phyloP scores from a whole-genome alignment of 1,140 invertebrate genomes.

The Dreissena rostriformis region DNA sequence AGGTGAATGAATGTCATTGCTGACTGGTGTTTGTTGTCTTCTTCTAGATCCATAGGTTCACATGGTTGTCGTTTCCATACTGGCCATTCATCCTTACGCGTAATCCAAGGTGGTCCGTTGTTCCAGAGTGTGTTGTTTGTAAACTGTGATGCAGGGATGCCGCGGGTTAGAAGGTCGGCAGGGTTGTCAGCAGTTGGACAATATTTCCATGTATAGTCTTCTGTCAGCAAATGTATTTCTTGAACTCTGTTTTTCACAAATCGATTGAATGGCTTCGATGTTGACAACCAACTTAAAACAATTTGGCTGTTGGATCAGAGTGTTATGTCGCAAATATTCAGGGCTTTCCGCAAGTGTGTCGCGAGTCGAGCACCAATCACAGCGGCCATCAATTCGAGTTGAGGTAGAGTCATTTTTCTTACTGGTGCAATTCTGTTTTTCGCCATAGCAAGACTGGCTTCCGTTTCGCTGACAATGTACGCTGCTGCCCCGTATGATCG shows the following conservation, averaged over 20 bases:
- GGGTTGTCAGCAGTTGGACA: conserved; percentile 44
- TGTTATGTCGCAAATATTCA: conserved; percentile 2
- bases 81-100: background rate
- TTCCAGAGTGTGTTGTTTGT: conserved; percentile 20
- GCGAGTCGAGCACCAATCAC: conserved; percentile 46
- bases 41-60: background rate
- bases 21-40: background rate
- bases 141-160: conserved; percentile 19
- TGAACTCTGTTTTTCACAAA: conserved; percentile 53
- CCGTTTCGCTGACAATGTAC: conserved; percentile 15
- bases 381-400: conserved; percentile 56
- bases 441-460: conserved; percentile 46
- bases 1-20: background rate
- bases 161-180: conserved; percentile 40
- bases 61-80: background rate
- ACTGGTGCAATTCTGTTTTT: conserved; percentile 48
- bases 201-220: conserved; percentile 16
- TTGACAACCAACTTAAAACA: conserved; percentile 46
- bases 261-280: conserved; percentile 22
- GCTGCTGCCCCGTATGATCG: conserved; percentile 50
- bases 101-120: conserved; percentile 8
- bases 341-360: conserved; percentile 8
- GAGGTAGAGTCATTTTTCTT: conserved; percentile 40
- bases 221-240: conserved; percentile 25
- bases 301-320: conserved; percentile 58